phyloP scores from a whole-genome alignment of 2,113 vertebrate genomes.

The Pituophis catenifer region DNA sequence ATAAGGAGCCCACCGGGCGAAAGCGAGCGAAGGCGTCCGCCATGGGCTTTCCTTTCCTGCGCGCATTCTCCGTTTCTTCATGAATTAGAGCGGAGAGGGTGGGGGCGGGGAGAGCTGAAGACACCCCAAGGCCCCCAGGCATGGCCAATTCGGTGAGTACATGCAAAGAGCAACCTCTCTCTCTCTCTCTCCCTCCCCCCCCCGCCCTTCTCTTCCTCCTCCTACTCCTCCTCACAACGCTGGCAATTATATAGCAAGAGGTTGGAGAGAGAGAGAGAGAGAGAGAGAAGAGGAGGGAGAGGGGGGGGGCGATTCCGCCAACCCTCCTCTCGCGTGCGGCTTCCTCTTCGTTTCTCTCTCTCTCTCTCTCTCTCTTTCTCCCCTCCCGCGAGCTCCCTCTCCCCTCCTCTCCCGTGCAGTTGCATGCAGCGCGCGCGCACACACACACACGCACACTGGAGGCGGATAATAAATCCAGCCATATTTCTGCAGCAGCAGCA shows the following conservation, averaged over 20 bases:
- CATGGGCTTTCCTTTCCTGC: constrained; percentile 65
- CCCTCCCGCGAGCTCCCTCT: not conserved
- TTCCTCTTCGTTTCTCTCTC: not conserved
- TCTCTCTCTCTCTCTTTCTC: not conserved
- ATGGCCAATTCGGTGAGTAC: constrained; percentile 94
- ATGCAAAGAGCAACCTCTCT: not conserved
- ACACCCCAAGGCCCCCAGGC: constrained; percentile 75
- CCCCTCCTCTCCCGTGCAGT: not conserved
- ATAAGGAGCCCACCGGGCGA: constrained; percentile 3
- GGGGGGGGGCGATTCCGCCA: constrained; percentile 23
- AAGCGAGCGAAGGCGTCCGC: constrained; percentile 70
- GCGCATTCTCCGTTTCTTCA: constrained; percentile 75
- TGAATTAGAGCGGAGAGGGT: constrained; percentile 78
- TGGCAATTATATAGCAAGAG: constrained; percentile 54
- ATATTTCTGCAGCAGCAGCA: constrained; percentile 52
- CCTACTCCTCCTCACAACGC: constrained; percentile 21
- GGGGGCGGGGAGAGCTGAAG: constrained; percentile 58
- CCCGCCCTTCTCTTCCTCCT: not conserved
- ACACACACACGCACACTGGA: not conserved
- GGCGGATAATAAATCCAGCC: constrained; percentile 40
- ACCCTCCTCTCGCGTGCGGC: constrained; percentile 4
- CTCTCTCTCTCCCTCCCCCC: not conserved
- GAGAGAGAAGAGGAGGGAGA: too few relatives aligned
- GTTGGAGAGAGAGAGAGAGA: not conserved
- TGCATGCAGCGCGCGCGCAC: not conserved